These are phyloP conservation scores for Deilephila porcellus DNA, from an alignment of 2,888 invertebrate species.

Conservation along the genomic window DNA sequence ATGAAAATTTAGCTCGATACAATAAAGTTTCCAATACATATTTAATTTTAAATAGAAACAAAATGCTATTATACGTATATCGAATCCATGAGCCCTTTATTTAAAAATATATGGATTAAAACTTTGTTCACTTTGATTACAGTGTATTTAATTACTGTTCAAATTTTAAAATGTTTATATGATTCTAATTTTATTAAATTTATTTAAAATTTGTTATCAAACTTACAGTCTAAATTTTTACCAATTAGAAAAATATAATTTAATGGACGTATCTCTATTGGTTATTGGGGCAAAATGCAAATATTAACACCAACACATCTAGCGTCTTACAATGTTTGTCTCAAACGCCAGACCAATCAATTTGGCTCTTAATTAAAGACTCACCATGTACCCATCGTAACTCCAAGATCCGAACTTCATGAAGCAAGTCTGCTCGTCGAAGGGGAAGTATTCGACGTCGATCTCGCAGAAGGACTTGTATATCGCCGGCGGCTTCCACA, in stretches of 20 bases:
- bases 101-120: background rate
- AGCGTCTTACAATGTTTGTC: no score
- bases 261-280: no score
- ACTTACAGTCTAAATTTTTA: no score
- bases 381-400: conserved; percentile 96
- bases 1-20: conserved; percentile 35
- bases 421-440: conserved; percentile 97
- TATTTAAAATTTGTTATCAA: no score
- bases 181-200: no score
- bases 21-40: conserved; percentile 21
- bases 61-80: background rate
- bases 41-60: background rate
- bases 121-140: background rate
- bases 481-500: conserved; percentile 99
- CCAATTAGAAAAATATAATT: no score
- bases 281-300: no score
- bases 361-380: conserved; percentile 43
- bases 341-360: no score
- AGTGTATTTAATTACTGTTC: background rate
- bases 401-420: conserved; percentile 99
- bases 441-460: conserved; percentile 97
- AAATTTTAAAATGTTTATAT: no score
- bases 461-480: conserved; percentile 99
- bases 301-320: no score
- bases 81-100: background rate